Evolutionary conservation across 2,797 vertebrate species (phyloP).

Genomic region (Oceanodroma leucorhoa): DNA sequence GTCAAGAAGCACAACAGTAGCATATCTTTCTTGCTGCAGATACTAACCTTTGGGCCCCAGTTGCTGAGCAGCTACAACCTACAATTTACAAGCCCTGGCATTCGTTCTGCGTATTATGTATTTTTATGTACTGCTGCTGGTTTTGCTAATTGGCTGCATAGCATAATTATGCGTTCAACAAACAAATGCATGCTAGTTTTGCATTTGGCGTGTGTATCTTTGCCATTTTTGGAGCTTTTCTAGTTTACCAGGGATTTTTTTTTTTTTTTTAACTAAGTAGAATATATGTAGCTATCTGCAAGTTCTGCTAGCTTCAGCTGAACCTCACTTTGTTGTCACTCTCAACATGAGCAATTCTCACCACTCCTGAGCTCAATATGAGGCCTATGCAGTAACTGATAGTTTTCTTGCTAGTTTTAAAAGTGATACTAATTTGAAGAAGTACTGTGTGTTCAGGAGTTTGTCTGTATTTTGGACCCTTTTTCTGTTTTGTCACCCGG

Average conservation of each 20-base stretch:
- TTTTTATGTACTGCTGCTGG: neutral
- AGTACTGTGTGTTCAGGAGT: neutral
- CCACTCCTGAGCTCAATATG: neutral
- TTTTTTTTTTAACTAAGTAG: neutral
- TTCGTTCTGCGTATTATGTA: fast-evolving
- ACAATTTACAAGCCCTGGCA: neutral
- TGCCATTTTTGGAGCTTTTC: neutral
- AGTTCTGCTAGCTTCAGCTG: neutral
- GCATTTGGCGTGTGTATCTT: neutral
- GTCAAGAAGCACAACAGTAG: neutral
- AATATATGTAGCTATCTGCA: neutral
- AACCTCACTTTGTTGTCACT: neutral
- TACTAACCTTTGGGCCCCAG: neutral
- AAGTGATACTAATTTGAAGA: neutral
- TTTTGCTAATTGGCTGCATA: neutral
- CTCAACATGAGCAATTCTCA: neutral
- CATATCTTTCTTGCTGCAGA: neutral
- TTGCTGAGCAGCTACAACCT: neutral
- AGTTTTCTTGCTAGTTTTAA: neutral
- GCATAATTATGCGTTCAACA: neutral
- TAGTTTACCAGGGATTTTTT: neutral
- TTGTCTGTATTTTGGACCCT: neutral
- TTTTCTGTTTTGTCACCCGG: neutral
- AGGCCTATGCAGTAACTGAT: neutral
- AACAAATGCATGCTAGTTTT: neutral